A percentile compares a stretch with the other conserved stretches of the same genome.
phyloP scores from a whole-genome alignment of 2,113 vertebrate species.

The Pyrgilauda ruficollis region DNA sequence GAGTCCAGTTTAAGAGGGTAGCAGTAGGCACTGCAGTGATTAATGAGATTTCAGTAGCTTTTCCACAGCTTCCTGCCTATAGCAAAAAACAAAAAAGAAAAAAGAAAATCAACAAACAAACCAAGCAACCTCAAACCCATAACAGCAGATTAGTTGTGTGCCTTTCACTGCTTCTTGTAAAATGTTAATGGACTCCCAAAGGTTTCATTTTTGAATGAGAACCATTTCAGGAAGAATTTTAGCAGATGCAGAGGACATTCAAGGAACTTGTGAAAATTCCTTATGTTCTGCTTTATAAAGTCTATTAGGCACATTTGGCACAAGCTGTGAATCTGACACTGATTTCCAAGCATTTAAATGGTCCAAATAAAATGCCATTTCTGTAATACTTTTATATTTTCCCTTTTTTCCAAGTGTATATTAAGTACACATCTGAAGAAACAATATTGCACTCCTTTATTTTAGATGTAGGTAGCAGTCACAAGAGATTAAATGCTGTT shows the following conservation, averaged over 20 bases:
- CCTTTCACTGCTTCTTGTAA: not conserved
- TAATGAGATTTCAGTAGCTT: not conserved
- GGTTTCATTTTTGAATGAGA: not conserved
- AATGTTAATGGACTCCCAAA: not conserved
- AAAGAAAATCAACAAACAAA: not conserved
- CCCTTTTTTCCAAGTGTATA: not conserved
- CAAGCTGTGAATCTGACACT: not conserved
- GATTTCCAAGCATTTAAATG: not conserved
- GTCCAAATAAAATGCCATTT: not conserved
- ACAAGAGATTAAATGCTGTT: not conserved
- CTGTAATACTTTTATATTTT: not conserved
- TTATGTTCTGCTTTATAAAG: not conserved
- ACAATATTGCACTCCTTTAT: not conserved
- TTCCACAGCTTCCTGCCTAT: not conserved
- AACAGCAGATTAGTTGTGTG: not conserved
- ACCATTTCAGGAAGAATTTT: not conserved
- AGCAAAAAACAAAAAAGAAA: not conserved
- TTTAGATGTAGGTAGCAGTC: not conserved
- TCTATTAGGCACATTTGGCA: not conserved
- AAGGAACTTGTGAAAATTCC: not conserved
- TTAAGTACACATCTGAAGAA: not conserved
- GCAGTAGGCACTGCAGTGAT: not conserved
- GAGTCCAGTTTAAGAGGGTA: not conserved
- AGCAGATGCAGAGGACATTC: not conserved
- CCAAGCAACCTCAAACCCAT: not conserved